Evolutionary conservation across 2,113 vertebrate genomes (phyloP).

Genomic region (Podarcis raffonei): DNA sequence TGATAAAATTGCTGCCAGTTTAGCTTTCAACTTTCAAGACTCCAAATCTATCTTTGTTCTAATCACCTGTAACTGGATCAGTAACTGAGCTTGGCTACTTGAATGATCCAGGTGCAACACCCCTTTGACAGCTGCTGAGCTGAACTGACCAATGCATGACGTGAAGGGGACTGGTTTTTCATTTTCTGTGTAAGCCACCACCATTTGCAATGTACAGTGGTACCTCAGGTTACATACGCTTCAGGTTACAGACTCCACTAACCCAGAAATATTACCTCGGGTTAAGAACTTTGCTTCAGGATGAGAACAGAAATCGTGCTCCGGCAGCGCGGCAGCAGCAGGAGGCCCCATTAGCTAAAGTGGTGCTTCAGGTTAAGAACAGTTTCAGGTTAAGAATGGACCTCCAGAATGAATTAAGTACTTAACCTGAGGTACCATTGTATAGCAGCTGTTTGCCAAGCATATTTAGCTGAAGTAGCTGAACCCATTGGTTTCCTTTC

Average conservation of each 20-base stretch:
- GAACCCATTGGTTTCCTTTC: not conserved
- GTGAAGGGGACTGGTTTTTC: not conserved
- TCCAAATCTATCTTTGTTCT: not conserved
- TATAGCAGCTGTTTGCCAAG: not conserved
- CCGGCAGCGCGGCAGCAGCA: too few relatives aligned
- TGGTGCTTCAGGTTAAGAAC: too few relatives aligned
- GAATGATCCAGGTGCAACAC: not conserved
- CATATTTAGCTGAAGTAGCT: not conserved
- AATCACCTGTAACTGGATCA: not conserved
- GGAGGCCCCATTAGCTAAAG: too few relatives aligned
- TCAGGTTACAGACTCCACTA: too few relatives aligned
- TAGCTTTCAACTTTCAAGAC: not conserved
- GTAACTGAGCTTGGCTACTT: not conserved
- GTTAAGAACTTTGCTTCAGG: too few relatives aligned
- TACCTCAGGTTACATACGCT: too few relatives aligned
- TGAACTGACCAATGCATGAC: not conserved
- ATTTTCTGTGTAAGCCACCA: not conserved
- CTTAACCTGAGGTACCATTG: too few relatives aligned
- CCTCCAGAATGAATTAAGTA: too few relatives aligned
- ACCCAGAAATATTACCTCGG: too few relatives aligned
- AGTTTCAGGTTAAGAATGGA: too few relatives aligned
- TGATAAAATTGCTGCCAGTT: not conserved
- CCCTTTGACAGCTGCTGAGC: not conserved
- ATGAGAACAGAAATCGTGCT: too few relatives aligned
- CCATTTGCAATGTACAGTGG: not conserved